Evolutionary conservation across 2,888 invertebrate genomes (phyloP).

Genomic region (Plusia festucae): DNA sequence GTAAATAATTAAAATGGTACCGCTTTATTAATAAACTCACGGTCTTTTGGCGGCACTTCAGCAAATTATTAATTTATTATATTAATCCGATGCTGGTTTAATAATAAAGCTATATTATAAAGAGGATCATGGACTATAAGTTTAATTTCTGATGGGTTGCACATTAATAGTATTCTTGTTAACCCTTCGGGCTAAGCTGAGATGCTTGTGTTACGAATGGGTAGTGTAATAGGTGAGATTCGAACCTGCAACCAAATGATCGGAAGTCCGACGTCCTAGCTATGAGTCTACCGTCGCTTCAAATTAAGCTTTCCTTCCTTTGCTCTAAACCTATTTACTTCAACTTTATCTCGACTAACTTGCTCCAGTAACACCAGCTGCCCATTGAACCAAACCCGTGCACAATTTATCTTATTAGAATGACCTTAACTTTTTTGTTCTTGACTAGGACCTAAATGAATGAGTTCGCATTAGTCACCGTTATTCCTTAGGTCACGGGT

Average conservation of each 20-base stretch:
- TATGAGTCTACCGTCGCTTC: too few species aligned
- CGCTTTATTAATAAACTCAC: neutral
- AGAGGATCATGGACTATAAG: neutral
- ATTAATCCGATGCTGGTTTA: neutral
- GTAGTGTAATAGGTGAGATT: too few species aligned
- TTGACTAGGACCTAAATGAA: slow-evolving; percentile 23
- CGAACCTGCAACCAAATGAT: too few species aligned
- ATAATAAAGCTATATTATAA: neutral
- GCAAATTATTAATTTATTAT: neutral
- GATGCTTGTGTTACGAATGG: too few species aligned
- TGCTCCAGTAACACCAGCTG: neutral
- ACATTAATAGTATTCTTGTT: too few species aligned
- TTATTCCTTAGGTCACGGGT: slow-evolving; percentile 14
- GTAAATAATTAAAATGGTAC: neutral
- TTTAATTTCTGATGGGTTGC: too few species aligned
- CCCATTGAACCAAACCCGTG: slow-evolving; percentile 5
- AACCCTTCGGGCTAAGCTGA: too few species aligned
- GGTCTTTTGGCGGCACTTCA: neutral
- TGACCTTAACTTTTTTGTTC: slow-evolving; percentile 22
- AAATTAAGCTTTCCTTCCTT: neutral
- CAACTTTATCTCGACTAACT: neutral
- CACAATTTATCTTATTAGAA: slow-evolving; percentile 12
- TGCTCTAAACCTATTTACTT: neutral
- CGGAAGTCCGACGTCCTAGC: too few species aligned
- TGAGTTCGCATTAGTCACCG: slow-evolving; percentile 22